Percentiles rank a stretch among this genome's conserved stretches.
These are phyloP conservation scores for Lophura nycthemera DNA, from an alignment of 2,113 vertebrate species.

Conservation along the genomic window DNA sequence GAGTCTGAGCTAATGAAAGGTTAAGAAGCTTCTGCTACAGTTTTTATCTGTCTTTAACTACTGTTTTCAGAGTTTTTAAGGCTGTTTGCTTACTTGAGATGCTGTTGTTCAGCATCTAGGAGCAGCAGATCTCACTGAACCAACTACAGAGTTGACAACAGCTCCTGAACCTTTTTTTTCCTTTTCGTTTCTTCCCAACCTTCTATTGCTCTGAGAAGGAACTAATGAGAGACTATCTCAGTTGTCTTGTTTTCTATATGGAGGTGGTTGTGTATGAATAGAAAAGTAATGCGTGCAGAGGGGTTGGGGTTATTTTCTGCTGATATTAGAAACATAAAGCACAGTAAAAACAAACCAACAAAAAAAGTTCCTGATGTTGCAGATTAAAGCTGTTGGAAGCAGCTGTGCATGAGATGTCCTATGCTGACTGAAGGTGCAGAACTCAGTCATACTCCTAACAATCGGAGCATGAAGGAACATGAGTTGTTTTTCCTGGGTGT, in stretches of 20 bases:
- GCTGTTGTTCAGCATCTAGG: not conserved
- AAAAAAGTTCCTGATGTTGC: not conserved
- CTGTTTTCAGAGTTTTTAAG: not conserved
- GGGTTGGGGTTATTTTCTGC: not conserved
- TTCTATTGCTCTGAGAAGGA: not conserved
- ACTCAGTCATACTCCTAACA: not conserved
- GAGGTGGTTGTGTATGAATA: not conserved
- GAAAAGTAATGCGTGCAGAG: fast-evolving
- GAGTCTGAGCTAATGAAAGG: conserved; percentile 25
- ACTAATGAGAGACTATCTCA: not conserved
- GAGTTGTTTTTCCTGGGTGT: not conserved
- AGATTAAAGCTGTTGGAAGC: not conserved
- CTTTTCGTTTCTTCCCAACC: not conserved
- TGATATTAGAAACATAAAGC: not conserved
- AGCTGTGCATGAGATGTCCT: not conserved
- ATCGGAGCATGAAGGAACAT: not conserved
- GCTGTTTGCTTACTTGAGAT: not conserved
- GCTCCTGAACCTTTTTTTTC: not conserved
- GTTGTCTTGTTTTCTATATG: not conserved
- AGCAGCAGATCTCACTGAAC: not conserved
- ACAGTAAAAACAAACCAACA: not conserved
- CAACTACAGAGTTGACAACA: not conserved
- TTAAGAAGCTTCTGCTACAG: not conserved
- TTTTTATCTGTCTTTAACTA: not conserved
- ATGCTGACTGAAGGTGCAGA: not conserved